These are phyloP conservation scores for Yoshiicerus persimilis DNA, from an alignment of 1,140 invertebrate genomes.

Conservation along the genomic window DNA sequence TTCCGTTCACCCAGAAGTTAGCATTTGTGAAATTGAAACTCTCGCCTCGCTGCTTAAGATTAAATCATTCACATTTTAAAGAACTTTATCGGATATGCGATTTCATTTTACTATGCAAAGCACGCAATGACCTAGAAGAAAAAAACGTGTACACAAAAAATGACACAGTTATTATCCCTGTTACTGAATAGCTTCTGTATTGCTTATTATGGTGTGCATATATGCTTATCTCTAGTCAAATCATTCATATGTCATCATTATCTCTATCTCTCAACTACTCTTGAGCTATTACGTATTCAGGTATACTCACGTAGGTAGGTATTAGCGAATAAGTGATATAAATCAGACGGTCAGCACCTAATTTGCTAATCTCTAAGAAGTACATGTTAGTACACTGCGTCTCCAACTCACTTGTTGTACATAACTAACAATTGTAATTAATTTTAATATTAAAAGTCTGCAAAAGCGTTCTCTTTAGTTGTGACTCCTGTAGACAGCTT, in stretches of 20 bases:
- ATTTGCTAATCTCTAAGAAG: neutral
- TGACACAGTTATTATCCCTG: neutral
- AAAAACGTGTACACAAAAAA: neutral
- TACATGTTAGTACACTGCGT: neutral
- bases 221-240: neutral
- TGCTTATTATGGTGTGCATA: neutral
- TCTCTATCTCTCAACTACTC: neutral
- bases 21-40: no score
- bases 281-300: neutral
- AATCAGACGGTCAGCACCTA: neutral
- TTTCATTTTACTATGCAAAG: neutral
- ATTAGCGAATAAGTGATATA: no score
- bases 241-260: neutral
- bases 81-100: neutral
- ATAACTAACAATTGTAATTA: neutral
- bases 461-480: neutral
- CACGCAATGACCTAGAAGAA: neutral
- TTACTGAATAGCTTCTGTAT: neutral
- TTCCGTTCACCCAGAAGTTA: no score
- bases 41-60: no score
- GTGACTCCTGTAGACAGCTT: neutral
- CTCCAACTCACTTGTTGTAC: neutral
- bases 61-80: neutral
- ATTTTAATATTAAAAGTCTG: neutral
- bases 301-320: neutral